Evolutionary conservation across 1,140 invertebrate species (phyloP).

Genomic region (Magallana angulata): DNA sequence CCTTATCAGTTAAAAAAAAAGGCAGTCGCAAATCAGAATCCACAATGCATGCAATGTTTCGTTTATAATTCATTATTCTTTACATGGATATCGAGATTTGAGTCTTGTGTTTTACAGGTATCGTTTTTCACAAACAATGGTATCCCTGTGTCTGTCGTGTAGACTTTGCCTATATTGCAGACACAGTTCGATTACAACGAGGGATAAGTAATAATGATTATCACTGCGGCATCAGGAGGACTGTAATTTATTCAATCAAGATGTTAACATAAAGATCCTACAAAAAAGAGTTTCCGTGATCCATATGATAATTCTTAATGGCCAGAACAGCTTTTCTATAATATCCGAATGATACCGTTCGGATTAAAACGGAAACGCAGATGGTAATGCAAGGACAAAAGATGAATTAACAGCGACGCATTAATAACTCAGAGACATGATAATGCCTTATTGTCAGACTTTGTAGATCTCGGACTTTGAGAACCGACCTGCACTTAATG

Average conservation of each 20-base stretch:
- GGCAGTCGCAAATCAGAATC: background rate
- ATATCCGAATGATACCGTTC: background rate
- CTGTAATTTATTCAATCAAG: background rate
- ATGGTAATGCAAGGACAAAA: background rate
- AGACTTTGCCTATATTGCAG: background rate
- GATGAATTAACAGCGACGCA: background rate
- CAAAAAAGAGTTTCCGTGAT: background rate
- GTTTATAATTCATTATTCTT: slow-evolving; percentile 25
- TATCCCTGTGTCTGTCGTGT: background rate
- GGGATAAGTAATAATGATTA: background rate
- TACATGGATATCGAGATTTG: background rate
- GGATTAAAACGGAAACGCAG: background rate
- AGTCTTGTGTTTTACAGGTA: slow-evolving; percentile 14
- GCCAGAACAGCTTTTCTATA: background rate
- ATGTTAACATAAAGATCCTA: background rate
- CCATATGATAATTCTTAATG: background rate
- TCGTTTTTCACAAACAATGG: background rate
- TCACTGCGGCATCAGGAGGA: background rate
- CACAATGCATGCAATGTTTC: slow-evolving; percentile 24
- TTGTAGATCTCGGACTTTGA: background rate
- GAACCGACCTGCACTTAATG: background rate
- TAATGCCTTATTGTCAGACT: background rate
- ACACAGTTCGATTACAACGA: background rate
- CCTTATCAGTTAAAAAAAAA: background rate
- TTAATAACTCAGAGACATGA: background rate